phyloP scores from a whole-genome alignment of 2,113 vertebrate species.

The Dipodomys merriami region DNA sequence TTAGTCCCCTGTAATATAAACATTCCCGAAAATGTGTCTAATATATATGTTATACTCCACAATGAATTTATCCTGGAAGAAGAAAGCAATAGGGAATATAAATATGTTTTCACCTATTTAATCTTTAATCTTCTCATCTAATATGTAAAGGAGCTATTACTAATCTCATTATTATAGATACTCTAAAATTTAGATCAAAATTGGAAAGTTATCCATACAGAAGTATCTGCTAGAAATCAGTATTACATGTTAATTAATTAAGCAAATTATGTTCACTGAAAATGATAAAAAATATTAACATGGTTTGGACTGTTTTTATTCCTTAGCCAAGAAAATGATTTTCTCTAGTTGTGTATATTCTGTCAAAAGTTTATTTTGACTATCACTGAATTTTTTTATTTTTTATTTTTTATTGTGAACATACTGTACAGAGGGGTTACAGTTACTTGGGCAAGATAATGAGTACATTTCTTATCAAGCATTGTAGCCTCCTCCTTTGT shows the following conservation, averaged over 20 bases:
- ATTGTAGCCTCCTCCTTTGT: too few species aligned
- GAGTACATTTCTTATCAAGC: too few species aligned
- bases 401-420: not conserved
- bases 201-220: not conserved
- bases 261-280: constrained; percentile 39
- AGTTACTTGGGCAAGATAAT: too few species aligned
- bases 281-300: not conserved
- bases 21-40: constrained; percentile 31
- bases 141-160: not conserved
- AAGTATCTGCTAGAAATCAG: constrained; percentile 40
- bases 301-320: not conserved
- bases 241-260: constrained; percentile 13
- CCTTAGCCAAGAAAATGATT: constrained; percentile 11
- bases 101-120: constrained; percentile 37
- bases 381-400: constrained; percentile 26
- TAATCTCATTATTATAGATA: constrained; percentile 23
- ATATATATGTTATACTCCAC: not conserved
- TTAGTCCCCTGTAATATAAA: not conserved
- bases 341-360: constrained; percentile 44
- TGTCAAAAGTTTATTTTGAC: constrained; percentile 55
- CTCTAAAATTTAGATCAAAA: constrained; percentile 26
- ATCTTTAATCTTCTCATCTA: constrained; percentile 7
- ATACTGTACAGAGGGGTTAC: too few species aligned
- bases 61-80: constrained; percentile 30
- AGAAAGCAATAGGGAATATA: not conserved